A percentile compares a stretch with the other conserved stretches of the same genome.
Conservation (phyloP, 2,113 vertebrate species). For the Callospermophilus lateralis region DNA sequence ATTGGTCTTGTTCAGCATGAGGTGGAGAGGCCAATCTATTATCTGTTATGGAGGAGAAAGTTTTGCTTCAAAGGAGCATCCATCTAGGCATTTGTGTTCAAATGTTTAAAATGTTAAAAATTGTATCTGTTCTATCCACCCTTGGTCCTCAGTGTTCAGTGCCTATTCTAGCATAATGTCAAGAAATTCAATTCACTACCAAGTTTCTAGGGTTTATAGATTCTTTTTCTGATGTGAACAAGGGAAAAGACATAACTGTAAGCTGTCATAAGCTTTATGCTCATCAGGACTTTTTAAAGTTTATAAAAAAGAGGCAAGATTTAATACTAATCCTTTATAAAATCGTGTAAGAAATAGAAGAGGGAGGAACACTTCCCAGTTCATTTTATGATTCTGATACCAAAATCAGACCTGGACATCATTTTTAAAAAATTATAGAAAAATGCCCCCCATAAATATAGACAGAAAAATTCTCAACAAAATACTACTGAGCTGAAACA, state of each 20-base stretch:
- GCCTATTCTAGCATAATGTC: not conserved
- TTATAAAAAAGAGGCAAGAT: not conserved
- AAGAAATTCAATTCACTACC: not conserved
- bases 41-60: conserved; percentile 58
- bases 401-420: not conserved
- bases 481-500: not conserved
- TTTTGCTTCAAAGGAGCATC: conserved; percentile 74
- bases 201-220: not conserved
- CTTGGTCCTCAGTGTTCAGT: not conserved
- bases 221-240: not conserved
- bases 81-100: conserved; percentile 47
- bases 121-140: conserved; percentile 6
- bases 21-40: conserved; percentile 73
- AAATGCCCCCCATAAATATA: not conserved
- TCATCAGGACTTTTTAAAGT: not conserved
- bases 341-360: not conserved
- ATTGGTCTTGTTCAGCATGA: conserved; percentile 69
- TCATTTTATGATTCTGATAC: not conserved
- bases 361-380: not conserved
- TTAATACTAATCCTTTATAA: not conserved
- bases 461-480: conserved; percentile 4
- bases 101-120: not conserved
- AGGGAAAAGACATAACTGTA: not conserved
- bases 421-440: not conserved
- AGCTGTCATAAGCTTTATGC: not conserved